These are phyloP conservation scores for Parascotia fuliginaria DNA, from an alignment of 2,888 invertebrate species.

Conservation along the genomic window DNA sequence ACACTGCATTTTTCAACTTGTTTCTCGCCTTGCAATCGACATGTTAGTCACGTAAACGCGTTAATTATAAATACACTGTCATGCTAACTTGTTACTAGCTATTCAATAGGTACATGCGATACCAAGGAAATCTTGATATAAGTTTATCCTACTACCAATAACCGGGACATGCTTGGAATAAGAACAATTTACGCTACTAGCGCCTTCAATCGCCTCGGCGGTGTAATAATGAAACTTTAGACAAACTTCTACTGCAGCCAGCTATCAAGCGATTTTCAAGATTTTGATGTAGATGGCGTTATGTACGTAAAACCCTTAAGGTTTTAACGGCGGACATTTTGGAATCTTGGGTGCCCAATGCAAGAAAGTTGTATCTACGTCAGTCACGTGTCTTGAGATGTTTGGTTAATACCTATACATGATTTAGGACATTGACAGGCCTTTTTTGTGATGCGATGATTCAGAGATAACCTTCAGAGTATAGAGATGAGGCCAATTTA, in stretches of 20 bases:
- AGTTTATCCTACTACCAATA: slow-evolving; percentile 28
- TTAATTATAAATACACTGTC: slow-evolving; percentile 44
- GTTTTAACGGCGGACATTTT: background rate
- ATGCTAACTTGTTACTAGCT: slow-evolving; percentile 35
- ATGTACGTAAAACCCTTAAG: slow-evolving; percentile 12
- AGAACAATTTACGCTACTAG: slow-evolving; percentile 32
- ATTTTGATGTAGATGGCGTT: slow-evolving; percentile 50
- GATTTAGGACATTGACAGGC: too few relatives aligned
- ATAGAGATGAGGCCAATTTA: too few relatives aligned
- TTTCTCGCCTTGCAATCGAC: slow-evolving; percentile 38
- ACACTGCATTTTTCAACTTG: slow-evolving; percentile 54
- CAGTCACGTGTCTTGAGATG: too few relatives aligned
- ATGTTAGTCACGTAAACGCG: slow-evolving; percentile 42
- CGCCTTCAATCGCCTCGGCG: slow-evolving; percentile 47
- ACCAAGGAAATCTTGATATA: slow-evolving; percentile 32
- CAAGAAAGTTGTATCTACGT: too few relatives aligned
- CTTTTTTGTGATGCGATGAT: too few relatives aligned
- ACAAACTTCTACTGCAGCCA: slow-evolving; percentile 9
- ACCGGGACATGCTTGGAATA: slow-evolving; percentile 29
- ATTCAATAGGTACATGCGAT: slow-evolving; percentile 24
- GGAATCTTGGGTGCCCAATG: background rate
- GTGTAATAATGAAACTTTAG: slow-evolving; percentile 20
- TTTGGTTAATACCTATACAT: too few relatives aligned
- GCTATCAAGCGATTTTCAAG: slow-evolving; percentile 23
- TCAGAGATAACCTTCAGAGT: too few relatives aligned